Percentiles rank a stretch among this genome's conserved stretches.
These are phyloP conservation scores for Lepidocyrtoides sp. DNA, from an alignment of 2,888 invertebrate species.

Conservation along the genomic window DNA sequence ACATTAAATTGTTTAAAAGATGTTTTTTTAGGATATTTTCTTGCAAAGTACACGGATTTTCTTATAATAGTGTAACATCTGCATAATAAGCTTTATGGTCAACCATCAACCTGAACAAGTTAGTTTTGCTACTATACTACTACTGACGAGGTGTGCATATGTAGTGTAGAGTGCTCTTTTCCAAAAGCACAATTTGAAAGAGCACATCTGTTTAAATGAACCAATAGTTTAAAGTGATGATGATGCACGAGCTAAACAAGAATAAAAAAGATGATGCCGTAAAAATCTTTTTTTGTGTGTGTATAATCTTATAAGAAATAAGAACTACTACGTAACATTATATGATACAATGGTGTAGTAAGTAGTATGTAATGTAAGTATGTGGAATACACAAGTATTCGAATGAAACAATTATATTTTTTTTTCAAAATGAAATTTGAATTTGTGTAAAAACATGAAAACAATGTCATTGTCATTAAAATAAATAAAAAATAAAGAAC, in stretches of 20 bases:
- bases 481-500: neutral
- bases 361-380: neutral
- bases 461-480: constrained; percentile 33
- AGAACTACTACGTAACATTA: neutral
- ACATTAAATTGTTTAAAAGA: constrained; percentile 28
- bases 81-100: constrained; percentile 18
- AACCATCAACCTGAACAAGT: neutral
- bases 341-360: neutral
- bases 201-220: constrained; percentile 29
- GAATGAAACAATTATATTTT: neutral
- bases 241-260: constrained; percentile 8
- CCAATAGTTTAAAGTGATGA: neutral
- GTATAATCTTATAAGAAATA: too few relatives aligned
- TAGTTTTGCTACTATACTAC: neutral
- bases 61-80: neutral
- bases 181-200: constrained; percentile 30
- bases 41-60: neutral
- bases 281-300: neutral
- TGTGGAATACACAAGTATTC: neutral
- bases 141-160: too few relatives aligned
- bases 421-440: constrained; percentile 14
- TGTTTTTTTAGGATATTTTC: neutral
- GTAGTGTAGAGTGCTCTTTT: too few relatives aligned
- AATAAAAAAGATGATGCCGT: neutral
- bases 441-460: constrained; percentile 16